These are phyloP conservation scores for Ornithoptera priamus DNA, from an alignment of 2,888 invertebrate species.

Conservation along the genomic window DNA sequence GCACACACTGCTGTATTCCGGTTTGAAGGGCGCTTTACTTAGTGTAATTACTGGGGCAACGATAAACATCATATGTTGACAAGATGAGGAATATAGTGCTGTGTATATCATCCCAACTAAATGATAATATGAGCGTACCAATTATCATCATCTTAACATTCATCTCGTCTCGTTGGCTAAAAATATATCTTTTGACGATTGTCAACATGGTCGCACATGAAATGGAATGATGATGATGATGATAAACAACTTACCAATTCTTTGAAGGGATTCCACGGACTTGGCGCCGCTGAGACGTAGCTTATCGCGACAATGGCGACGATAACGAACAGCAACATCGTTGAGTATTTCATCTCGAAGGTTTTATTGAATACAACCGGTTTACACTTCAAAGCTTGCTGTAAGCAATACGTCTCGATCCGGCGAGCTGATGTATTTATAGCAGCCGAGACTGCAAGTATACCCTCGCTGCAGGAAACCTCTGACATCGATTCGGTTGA, in stretches of 20 bases:
- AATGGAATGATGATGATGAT: background rate
- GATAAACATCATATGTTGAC: too few species aligned
- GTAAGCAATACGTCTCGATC: background rate
- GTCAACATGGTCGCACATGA: too few species aligned
- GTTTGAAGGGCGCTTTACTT: too few species aligned
- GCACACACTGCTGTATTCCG: too few species aligned
- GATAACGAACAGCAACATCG: constrained; percentile 14
- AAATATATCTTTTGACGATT: too few species aligned
- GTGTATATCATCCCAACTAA: too few species aligned
- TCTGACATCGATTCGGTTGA: background rate
- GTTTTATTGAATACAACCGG: background rate
- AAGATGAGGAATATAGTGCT: too few species aligned
- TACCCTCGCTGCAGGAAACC: background rate
- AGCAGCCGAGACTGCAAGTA: background rate
- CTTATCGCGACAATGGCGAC: constrained; percentile 2
- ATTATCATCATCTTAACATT: too few species aligned
- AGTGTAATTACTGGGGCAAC: too few species aligned
- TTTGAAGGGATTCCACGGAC: constrained; percentile 23
- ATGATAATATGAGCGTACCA: too few species aligned
- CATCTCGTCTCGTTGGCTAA: too few species aligned
- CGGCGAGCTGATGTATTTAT: background rate
- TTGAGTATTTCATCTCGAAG: constrained; percentile 14
- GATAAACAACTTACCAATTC: constrained; percentile 18
- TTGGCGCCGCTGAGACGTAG: constrained; percentile 16
- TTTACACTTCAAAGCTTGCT: background rate